phyloP scores from a whole-genome alignment of 2,888 invertebrate genomes.

The Kryphioiulus occultus region DNA sequence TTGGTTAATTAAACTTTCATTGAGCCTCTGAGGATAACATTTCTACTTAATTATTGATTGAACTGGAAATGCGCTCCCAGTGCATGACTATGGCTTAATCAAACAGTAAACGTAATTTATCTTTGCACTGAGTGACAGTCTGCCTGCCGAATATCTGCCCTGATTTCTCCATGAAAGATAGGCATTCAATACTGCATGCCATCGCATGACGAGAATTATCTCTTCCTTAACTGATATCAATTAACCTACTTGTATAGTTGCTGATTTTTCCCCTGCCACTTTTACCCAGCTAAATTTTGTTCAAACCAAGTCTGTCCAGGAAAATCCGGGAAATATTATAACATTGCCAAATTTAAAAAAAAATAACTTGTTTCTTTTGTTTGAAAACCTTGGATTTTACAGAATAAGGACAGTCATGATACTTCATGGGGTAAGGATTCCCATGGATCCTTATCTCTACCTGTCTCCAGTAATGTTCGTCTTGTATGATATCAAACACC shows the following conservation, averaged over 20 bases:
- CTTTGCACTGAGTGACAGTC: neutral
- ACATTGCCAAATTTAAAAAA: neutral
- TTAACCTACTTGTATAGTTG: neutral
- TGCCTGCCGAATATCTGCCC: neutral
- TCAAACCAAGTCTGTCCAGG: neutral
- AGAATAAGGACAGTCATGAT: neutral
- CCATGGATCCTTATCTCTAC: neutral
- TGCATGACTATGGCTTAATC: neutral
- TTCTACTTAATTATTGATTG: slow-evolving; percentile 1
- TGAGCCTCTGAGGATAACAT: neutral
- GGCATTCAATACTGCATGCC: neutral
- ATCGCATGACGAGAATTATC: slow-evolving; percentile 20
- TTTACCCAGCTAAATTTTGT: neutral
- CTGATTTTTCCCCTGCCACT: neutral
- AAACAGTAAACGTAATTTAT: neutral
- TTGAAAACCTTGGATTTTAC: neutral
- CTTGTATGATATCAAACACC: neutral
- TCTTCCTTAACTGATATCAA: slow-evolving; percentile 1
- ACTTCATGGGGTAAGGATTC: neutral
- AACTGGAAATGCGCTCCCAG: neutral
- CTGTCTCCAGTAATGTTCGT: neutral
- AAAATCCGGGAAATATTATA: neutral
- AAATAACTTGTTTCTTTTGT: slow-evolving; percentile 1
- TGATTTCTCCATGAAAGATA: neutral
- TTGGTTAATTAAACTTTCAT: slow-evolving; percentile 8